Base-by-base conservation (phyloP, 2,113 vertebrate genomes). In the Microtus richardsoni region DNA sequence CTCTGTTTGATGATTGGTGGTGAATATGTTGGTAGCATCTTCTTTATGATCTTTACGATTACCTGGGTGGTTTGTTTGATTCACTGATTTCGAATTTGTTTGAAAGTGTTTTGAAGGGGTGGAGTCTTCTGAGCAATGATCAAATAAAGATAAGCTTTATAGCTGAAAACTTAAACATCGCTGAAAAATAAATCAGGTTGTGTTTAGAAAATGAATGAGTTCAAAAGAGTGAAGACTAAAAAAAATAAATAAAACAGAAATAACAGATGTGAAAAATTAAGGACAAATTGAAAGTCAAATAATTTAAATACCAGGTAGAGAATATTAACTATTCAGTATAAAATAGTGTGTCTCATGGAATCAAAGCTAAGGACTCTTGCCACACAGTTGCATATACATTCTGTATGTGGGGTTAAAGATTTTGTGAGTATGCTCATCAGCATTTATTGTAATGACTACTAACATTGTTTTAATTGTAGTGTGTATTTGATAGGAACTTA, bases 1-100 rank as follows among this genome's bases (percentile, higher is more conserved):
- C 79, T 98, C 77, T 95, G 82, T 91, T 89, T 93, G 78, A 92
- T 96, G 97, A 82, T 97, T 91, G 73, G 86, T 89, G 86, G 92
- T 94, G 68, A 93, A 82, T 92, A 68, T 0, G 90, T 98, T 98
- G 95, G 96, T 92, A 44, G 26, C 13, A 64, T 64, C 52, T 39
- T 79, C 26, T 78, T 77, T 33, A 79, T 4, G 30, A 22, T 52
- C 36, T 79, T 78, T 11, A n/a, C 0, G 17, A 36, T 52, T 54
- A 49, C 8, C 30, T n/a, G 36, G n/a, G n/a, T 26, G n/a, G 54
- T 12, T 60, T 60, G 22, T 58, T n/a, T 39, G 52, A n/a, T 39
- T 41, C 13, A 83, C 3, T 83, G 54, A 4, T 60, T 83, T 60
- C 39, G 22, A 39, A 6, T 44, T 75, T 73, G 71, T 24, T 80